Base-by-base conservation (phyloP, 2,797 vertebrate species). In the Sebastes variabilis region DNA sequence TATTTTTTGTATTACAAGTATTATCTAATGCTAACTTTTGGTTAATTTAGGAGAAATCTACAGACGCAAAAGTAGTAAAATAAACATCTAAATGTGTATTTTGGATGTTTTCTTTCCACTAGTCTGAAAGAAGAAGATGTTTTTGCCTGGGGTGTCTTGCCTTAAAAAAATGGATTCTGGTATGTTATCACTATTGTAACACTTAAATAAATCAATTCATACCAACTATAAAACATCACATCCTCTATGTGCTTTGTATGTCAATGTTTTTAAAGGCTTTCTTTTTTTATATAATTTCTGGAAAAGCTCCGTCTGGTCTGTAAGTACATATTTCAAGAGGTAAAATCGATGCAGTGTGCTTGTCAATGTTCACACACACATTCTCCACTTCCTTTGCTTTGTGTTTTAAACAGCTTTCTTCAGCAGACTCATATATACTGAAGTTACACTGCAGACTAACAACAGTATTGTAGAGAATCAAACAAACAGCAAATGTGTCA, bases 331-430 rank as follows among this genome's bases (percentile, higher is more conserved):
- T 80, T 79, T 81, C n/a, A 76, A 62, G n/a, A 80, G 55, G 18
- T 80, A 59, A 68, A 87, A 90, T 73, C 46, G 12, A 82, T 79
- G 74, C 34, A 24, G 36, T 2, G 36, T 24, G 11, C 11, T n/a
- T 25, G 71, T 84, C 82, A 84, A 54, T 29, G 55, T 2, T 68
- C 70, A 66, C 56, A 66, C 60, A 66, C 27, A 58, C 54, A 30
- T 34, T 80, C 38, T 71, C 30, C 1, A 5, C 42, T 82, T 56
- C n/a, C 59, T 88, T 74, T 79, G 59, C 62, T 74, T 77, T 6
- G 16, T 18, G 16, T 80, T 84, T 79, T 78, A 34, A 75, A 72
- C 32, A 6, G 25, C 66, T 79, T 56, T 69, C 8, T 46, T 66
- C 70, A n/a, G 36, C 20, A 36, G 34, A 67, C n/a, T 62, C 38